phyloP scores from a whole-genome alignment of 2,797 vertebrate genomes.

The Sibirionetta formosa region DNA sequence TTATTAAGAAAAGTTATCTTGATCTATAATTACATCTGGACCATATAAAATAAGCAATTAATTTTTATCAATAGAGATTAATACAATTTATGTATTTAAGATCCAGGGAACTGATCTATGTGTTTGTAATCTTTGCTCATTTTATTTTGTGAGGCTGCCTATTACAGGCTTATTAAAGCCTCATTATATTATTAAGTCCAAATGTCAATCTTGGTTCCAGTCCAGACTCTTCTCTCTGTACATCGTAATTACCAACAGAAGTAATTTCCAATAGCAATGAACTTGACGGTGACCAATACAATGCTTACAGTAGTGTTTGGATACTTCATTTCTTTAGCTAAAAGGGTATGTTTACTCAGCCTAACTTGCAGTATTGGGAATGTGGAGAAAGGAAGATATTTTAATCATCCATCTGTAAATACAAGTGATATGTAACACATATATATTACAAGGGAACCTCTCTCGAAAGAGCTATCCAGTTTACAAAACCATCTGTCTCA shows the following conservation, averaged over 20 bases:
- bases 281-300: conserved; percentile 19
- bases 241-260: conserved; percentile 54
- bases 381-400: not conserved
- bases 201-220: conserved; percentile 55
- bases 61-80: conserved; percentile 72
- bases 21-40: conserved; percentile 64
- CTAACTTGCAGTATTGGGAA: not conserved
- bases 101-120: conserved; percentile 70
- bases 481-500: not conserved
- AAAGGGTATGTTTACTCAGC: not conserved
- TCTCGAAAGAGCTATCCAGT: not conserved
- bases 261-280: conserved; percentile 9
- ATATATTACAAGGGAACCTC: not conserved
- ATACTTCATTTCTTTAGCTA: not conserved
- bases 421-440: fast-evolving
- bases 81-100: conserved; percentile 71
- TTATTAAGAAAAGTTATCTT: conserved; percentile 49
- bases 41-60: conserved; percentile 68
- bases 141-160: conserved; percentile 68
- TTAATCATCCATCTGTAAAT: fast-evolving
- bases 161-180: conserved; percentile 70
- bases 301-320: not conserved
- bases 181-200: conserved; percentile 62
- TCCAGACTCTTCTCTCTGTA: conserved; percentile 27
- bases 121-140: conserved; percentile 69